Conservation (phyloP, 2,797 vertebrate species). For the Hylomyscus alleni region DNA sequence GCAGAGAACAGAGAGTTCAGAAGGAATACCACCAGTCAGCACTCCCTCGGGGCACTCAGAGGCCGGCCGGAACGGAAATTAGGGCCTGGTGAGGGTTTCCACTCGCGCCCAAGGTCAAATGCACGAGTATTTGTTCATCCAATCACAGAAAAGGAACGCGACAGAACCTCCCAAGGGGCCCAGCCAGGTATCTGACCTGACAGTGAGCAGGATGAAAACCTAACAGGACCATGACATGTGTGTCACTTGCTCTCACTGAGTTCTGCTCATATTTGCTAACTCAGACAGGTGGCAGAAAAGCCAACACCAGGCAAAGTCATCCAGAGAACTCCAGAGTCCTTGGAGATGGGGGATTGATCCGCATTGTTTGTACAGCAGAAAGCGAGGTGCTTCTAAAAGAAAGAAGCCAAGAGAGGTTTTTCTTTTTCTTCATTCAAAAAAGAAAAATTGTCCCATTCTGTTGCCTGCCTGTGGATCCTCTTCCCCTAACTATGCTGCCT, state of each 20-base stretch:
- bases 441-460: neutral
- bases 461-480: neutral
- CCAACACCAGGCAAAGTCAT: neutral
- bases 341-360: neutral
- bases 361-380: neutral
- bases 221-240: neutral
- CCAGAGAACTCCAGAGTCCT: neutral
- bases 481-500: neutral
- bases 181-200: neutral
- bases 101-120: neutral
- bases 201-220: neutral
- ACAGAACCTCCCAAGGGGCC: neutral
- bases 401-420: neutral
- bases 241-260: neutral
- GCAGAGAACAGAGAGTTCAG: neutral
- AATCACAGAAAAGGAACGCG: neutral
- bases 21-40: neutral
- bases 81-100: conserved; percentile 15
- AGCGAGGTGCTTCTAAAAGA: neutral
- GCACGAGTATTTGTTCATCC: neutral
- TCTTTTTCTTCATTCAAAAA: neutral
- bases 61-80: neutral
- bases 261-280: neutral
- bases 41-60: neutral
- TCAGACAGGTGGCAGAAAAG: neutral